These are phyloP conservation scores for Otolemur garnettii DNA, from an alignment of 2,113 vertebrate species.

Conservation along the genomic window DNA sequence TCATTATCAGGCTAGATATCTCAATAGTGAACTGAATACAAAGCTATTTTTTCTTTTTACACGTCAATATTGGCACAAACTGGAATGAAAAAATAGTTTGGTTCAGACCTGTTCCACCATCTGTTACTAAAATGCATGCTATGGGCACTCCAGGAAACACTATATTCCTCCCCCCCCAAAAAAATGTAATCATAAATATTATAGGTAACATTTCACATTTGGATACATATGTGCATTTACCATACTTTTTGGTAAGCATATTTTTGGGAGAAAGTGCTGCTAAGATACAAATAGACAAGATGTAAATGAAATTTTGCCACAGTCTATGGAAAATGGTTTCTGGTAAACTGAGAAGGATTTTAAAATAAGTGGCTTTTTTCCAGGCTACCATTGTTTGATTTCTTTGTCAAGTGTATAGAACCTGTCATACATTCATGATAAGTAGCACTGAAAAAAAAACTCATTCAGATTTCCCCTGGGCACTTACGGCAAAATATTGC, in stretches of 20 bases:
- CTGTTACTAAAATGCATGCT: conserved; percentile 39
- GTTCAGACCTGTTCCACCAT: conserved; percentile 48
- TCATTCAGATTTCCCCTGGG: conserved; percentile 74
- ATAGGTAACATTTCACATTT: conserved; percentile 63
- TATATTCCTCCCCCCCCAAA: not conserved
- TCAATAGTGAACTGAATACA: conserved; percentile 34
- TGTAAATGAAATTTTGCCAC: conserved; percentile 65
- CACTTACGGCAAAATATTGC: conserved; percentile 72
- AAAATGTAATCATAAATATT: conserved; percentile 47
- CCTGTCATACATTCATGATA: conserved; percentile 69
- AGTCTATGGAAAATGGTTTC: conserved; percentile 78
- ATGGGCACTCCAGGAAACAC: conserved; percentile 62
- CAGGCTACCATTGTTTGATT: conserved; percentile 70
- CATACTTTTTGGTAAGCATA: conserved; percentile 73
- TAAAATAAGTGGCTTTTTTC: conserved; percentile 67
- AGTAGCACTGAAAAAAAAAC: conserved; percentile 73
- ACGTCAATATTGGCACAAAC: conserved; percentile 52
- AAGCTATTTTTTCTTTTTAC: not conserved
- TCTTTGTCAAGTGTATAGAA: conserved; percentile 75
- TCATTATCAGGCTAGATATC: not conserved
- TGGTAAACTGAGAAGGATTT: conserved; percentile 76
- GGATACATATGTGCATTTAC: conserved; percentile 68
- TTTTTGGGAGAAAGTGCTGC: conserved; percentile 70
- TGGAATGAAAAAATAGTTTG: conserved; percentile 65
- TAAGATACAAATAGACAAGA: conserved; percentile 68